Evolutionary conservation across 2,888 invertebrate species (phyloP), one percentile per base, ranked within the genome.

Genomic region (Netelia virgata): DNA sequence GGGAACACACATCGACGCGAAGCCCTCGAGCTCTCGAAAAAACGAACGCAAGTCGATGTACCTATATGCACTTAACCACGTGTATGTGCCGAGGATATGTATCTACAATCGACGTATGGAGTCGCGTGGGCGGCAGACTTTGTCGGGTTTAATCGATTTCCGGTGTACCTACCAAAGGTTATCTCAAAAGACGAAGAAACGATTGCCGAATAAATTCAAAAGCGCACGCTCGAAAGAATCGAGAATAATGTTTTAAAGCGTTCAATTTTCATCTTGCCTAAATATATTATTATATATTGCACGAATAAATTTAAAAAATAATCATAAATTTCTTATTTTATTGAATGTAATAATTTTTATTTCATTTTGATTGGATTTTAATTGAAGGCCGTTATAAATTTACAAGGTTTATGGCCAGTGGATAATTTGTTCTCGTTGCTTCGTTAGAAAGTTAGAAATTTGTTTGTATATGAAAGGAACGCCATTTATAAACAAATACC

Each of bases 131-230:
- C 11, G 53, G 47, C 50, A 18, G 11, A 77, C 28, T 36, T 64
- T 73, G 57, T 41, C 63, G n/a, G 64, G 16, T 68, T 23, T 50
- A 75, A 82, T 82, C 70, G 57, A 70, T 72, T 75, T 75, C 41
- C 74, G 11, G 28, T 69, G 55, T 74, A 43, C 53, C 28, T 66
- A 41, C 55, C 28, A 18, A 69, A 50, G 11, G 36, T 59, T 50
- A 55, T 14, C 18, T 16, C 50, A 16, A 43, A 70, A 28, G 11
- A 68, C 55, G 50, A 3, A 20, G 16, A 55, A 53, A 16, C n/a
- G 20, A 23, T 64, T 18, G 9, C 3, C 20, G 16, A 70, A 53
- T 8, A n/a, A 18, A 55, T 47, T 47, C 14, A 47, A 47, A 47
- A 47, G 14, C 2, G 47, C 3, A 2, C 10, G 11, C 47, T 2